phyloP scores from a whole-genome alignment of 1,140 invertebrate species.

The silkworm (Bombyx mori) region DNA sequence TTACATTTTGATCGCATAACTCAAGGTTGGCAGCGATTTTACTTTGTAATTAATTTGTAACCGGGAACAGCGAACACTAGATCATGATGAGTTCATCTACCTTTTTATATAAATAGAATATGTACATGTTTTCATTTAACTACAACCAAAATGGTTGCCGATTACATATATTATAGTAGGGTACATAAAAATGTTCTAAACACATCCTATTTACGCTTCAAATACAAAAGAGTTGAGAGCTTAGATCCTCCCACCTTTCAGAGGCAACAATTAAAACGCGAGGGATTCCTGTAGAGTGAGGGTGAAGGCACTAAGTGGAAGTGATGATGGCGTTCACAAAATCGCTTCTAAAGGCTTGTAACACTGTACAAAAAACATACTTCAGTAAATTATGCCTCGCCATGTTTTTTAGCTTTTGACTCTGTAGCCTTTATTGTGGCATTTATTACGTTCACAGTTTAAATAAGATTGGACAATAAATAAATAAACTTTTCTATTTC shows the following conservation, averaged over 20 bases:
- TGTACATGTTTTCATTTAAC: constrained; percentile 1
- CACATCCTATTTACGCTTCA: constrained; percentile 23
- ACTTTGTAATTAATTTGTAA: too few relatives aligned
- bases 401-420: neutral
- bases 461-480: too few relatives aligned
- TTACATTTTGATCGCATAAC: too few relatives aligned
- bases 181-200: constrained; percentile 12
- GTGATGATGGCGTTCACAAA: constrained; percentile 33
- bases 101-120: too few relatives aligned
- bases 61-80: too few relatives aligned
- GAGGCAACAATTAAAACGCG: constrained; percentile 65
- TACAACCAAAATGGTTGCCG: constrained; percentile 17
- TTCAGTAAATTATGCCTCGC: constrained; percentile 38
- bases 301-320: constrained; percentile 57
- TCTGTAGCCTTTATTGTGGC: too few relatives aligned
- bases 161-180: constrained; percentile 8
- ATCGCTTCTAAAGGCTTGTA: constrained; percentile 24
- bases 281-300: constrained; percentile 38
- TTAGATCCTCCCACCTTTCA: constrained; percentile 60
- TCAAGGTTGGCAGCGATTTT: too few relatives aligned
- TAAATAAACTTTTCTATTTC: too few relatives aligned
- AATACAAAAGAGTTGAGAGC: constrained; percentile 49
- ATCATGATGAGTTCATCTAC: too few relatives aligned
- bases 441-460: too few relatives aligned
- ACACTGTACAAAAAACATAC: constrained; percentile 27